phyloP scores from a whole-genome alignment of 2,888 invertebrate genomes.

The Mesoligia furuncula region DNA sequence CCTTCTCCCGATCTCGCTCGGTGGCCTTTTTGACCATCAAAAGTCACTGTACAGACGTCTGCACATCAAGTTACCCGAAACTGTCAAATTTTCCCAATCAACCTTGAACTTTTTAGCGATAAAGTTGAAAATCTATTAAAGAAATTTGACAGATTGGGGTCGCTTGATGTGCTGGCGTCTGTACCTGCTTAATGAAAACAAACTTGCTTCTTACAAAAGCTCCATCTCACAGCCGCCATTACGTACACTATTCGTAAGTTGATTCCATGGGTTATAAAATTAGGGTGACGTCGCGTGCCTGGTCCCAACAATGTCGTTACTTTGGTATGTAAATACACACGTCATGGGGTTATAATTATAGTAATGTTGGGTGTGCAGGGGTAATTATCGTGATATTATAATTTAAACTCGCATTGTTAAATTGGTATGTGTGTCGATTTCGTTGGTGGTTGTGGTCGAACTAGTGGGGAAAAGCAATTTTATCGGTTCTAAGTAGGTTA shows the following conservation, averaged over 20 bases:
- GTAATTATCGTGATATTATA: slow-evolving; percentile 64
- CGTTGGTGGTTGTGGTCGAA: neutral
- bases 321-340: slow-evolving; percentile 63
- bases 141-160: too few relatives aligned
- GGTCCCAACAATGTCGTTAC: slow-evolving; percentile 53
- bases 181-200: too few relatives aligned
- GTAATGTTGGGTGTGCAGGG: slow-evolving; percentile 42
- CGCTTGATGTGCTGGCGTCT: too few relatives aligned
- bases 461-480: neutral
- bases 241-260: slow-evolving; percentile 2
- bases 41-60: too few relatives aligned
- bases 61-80: too few relatives aligned
- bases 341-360: slow-evolving; percentile 53
- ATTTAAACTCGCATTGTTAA: slow-evolving; percentile 14
- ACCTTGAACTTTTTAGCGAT: too few relatives aligned
- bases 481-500: neutral
- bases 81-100: too few relatives aligned
- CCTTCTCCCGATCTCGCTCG: too few relatives aligned
- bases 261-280: slow-evolving; percentile 55
- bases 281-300: slow-evolving; percentile 51
- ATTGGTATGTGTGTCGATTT: slow-evolving; percentile 3
- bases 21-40: too few relatives aligned
- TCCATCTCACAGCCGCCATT: slow-evolving; percentile 41
- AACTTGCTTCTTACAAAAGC: neutral
- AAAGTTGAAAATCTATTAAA: too few relatives aligned